These are phyloP conservation scores for Heliconius congener DNA, from an alignment of 1,140 invertebrate species.

Conservation along the genomic window DNA sequence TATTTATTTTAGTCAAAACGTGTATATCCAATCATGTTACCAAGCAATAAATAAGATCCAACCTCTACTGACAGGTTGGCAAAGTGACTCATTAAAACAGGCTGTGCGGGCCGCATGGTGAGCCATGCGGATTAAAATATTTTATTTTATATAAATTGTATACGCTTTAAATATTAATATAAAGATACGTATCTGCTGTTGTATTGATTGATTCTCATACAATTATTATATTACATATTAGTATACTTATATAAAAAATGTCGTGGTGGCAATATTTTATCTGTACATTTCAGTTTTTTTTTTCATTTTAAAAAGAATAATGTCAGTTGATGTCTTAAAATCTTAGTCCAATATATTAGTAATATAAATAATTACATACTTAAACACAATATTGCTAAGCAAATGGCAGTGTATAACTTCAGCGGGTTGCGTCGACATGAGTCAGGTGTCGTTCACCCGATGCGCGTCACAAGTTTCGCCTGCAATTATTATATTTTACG, in stretches of 20 bases:
- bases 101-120: constrained; percentile 25
- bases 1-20: constrained; percentile 6
- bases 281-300: no score
- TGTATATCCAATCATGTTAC: constrained; percentile 32
- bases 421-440: constrained; percentile 57
- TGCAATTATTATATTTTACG: constrained; percentile 58
- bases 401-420: constrained; percentile 46
- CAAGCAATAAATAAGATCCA: constrained; percentile 38
- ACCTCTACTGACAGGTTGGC: constrained; percentile 28
- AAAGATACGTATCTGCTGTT: not conserved
- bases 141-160: constrained; percentile 12
- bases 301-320: not conserved
- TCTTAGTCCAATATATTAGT: not conserved
- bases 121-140: constrained; percentile 4
- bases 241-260: no score
- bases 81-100: constrained; percentile 26
- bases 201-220: not conserved
- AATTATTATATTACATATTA: not conserved
- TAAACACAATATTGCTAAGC: constrained; percentile 41
- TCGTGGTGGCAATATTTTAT: no score
- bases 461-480: constrained; percentile 56
- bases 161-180: not conserved
- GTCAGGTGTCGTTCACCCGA: constrained; percentile 73
- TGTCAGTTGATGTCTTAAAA: not conserved
- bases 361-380: constrained; percentile 33